These are phyloP conservation scores for Sturnira hondurensis DNA, from an alignment of 2,113 vertebrate species.

Conservation along the genomic window DNA sequence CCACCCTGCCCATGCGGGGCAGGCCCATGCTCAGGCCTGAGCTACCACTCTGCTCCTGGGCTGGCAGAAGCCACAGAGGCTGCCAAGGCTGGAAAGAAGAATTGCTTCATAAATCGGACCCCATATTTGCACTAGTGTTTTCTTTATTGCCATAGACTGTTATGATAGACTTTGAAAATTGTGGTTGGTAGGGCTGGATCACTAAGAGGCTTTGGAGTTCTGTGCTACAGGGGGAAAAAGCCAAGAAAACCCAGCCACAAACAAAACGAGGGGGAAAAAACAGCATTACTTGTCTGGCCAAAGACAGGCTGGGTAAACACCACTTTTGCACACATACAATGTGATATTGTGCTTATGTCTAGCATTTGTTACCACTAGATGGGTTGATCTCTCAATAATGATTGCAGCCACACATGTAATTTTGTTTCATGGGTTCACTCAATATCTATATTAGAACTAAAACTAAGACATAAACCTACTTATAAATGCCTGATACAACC, in stretches of 20 bases:
- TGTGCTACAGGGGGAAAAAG: conserved; percentile 48
- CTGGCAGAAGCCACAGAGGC: conserved; percentile 43
- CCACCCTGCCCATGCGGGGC: neutral
- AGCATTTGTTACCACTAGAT: conserved; percentile 28
- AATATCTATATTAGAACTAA: conserved; percentile 27
- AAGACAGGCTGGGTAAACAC: conserved; percentile 62
- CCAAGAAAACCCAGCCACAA: conserved; percentile 65
- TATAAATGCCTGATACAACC: neutral
- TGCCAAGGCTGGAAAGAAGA: conserved; percentile 66
- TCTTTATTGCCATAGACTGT: conserved; percentile 74
- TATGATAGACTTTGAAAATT: conserved; percentile 77
- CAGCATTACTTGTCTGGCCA: conserved; percentile 71
- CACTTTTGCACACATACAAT: conserved; percentile 56
- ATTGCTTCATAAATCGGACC: conserved; percentile 64
- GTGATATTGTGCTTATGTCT: conserved; percentile 68
- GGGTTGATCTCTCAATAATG: conserved; percentile 48
- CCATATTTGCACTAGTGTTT: conserved; percentile 36
- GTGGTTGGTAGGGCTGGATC: conserved; percentile 73
- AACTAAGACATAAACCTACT: neutral
- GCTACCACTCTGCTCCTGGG: neutral
- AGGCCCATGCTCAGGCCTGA: neutral
- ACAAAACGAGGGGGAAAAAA: conserved; percentile 53
- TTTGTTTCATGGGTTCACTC: neutral
- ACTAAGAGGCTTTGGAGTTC: conserved; percentile 73
- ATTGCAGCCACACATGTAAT: conserved; percentile 16